Evolutionary conservation across 2,797 vertebrate genomes (phyloP), one percentile per base, ranked within the genome.

Genomic region (Hyperoplus immaculatus): DNA sequence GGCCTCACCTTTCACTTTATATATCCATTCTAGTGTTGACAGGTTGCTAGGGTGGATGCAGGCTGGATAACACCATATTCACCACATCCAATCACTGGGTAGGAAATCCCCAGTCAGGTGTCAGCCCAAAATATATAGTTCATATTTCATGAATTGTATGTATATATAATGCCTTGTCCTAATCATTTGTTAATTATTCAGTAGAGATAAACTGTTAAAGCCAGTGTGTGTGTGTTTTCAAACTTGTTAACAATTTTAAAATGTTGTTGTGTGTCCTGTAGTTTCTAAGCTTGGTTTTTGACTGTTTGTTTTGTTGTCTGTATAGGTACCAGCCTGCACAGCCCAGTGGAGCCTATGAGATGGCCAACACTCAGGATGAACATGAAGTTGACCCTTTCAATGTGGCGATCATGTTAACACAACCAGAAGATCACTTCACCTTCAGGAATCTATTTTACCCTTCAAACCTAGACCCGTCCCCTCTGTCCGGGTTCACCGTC

Each of bases 251-350:
- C 5, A 42, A 51, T 18, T 67, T 49, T 16, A 47, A 39, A 47
- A 16, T n/a, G 9, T 13, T 12, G 10, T n/a, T 6, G 4, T 64
- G 18, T 63, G 58, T 46, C 38, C 14, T 57, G 4, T 8, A 15
- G 36, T 49, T 29, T 77, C 12, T 42, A 4, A 6, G 14, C 41
- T 2, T 41, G 36, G 14, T 69, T 53, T 56, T 29, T 62, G n/a
- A 50, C 12, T 29, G 4, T 55, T 8, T 69, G 47, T 57, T 49
- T 41, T 36, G 18, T 36, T 3, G 0, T 63, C 56, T 81, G 41
- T 71, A 29, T 29, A 99, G 98, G 85, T 99, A 99, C 77, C 98
- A 98, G 82, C 97, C 97, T 0, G 95, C 96, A 46, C 97, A 97
- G 74, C 95, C 95, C 78, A 96, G 95, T 53, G 4, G 8, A 1